Conservation (phyloP, 2,113 vertebrate genomes). For the Calypte anna region DNA sequence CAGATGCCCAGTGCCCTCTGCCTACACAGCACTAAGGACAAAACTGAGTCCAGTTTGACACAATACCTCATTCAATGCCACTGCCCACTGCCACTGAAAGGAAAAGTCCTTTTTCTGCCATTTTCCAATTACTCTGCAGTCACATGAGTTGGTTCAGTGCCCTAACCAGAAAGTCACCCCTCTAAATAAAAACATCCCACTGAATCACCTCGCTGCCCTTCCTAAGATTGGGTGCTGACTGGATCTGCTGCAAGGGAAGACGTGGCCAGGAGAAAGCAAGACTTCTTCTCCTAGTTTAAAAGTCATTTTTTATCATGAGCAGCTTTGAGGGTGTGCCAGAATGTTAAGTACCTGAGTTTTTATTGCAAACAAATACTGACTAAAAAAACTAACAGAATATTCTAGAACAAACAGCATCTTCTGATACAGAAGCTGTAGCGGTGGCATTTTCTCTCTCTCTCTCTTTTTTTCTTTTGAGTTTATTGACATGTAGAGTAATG, state of each 20-base stretch:
- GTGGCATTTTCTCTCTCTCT: neutral
- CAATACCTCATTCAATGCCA: neutral
- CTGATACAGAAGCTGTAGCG: neutral
- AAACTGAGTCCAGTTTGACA: neutral
- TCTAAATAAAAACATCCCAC: neutral
- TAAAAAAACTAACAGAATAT: neutral
- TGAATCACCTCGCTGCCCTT: neutral
- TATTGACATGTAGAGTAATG: conserved; percentile 40
- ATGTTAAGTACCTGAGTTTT: neutral
- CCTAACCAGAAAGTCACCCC: neutral
- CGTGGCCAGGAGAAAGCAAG: neutral
- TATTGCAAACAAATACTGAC: neutral
- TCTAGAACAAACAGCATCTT: neutral
- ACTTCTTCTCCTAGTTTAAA: rapidly evolving
- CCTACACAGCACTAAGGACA: neutral
- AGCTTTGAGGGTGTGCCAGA: neutral
- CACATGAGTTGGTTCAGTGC: neutral
- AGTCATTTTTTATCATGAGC: neutral
- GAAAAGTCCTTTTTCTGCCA: neutral
- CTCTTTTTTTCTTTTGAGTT: neutral
- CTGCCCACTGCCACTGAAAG: neutral
- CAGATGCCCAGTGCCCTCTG: neutral
- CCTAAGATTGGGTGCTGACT: rapidly evolving
- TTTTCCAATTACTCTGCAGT: neutral
- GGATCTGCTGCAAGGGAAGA: neutral